phyloP scores from a whole-genome alignment of 2,797 vertebrate genomes.

The Pachyuromys duprasi region DNA sequence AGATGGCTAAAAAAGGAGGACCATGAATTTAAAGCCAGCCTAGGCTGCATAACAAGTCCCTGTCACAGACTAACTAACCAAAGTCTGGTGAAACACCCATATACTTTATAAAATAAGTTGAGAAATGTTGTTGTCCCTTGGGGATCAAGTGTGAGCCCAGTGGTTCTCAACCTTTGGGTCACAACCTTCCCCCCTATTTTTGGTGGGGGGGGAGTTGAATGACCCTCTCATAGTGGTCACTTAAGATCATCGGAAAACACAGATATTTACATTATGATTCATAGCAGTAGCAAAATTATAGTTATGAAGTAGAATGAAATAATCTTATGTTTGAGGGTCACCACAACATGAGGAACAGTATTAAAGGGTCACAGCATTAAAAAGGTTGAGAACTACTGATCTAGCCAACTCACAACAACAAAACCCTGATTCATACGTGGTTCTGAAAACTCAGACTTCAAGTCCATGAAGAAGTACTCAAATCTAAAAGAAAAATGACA shows the following conservation, averaged over 20 bases:
- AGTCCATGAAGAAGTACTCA: background rate
- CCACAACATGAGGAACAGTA: background rate
- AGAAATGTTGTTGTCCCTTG: slow-evolving; percentile 14
- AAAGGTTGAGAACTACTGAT: background rate
- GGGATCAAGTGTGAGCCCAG: slow-evolving; percentile 31
- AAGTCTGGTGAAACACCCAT: background rate
- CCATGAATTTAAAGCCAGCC: background rate
- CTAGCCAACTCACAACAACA: background rate
- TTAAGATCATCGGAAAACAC: background rate
- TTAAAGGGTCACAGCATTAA: background rate
- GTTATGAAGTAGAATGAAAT: background rate
- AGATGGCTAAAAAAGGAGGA: background rate
- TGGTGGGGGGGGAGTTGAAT: background rate
- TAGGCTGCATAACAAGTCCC: background rate
- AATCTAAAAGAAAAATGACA: slow-evolving; percentile 48
- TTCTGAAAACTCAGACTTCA: slow-evolving; percentile 41
- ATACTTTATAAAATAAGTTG: slow-evolving; percentile 21
- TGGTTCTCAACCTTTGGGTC: too few species aligned
- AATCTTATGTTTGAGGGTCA: background rate
- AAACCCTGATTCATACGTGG: slow-evolving; percentile 2
- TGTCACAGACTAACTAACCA: background rate
- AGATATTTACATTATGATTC: background rate
- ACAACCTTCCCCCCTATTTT: too few species aligned
- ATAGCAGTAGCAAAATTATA: background rate
- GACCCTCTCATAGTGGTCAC: background rate